These are phyloP conservation scores for Eidolon dupreanum DNA, from an alignment of 2,797 vertebrate genomes.

Conservation along the genomic window DNA sequence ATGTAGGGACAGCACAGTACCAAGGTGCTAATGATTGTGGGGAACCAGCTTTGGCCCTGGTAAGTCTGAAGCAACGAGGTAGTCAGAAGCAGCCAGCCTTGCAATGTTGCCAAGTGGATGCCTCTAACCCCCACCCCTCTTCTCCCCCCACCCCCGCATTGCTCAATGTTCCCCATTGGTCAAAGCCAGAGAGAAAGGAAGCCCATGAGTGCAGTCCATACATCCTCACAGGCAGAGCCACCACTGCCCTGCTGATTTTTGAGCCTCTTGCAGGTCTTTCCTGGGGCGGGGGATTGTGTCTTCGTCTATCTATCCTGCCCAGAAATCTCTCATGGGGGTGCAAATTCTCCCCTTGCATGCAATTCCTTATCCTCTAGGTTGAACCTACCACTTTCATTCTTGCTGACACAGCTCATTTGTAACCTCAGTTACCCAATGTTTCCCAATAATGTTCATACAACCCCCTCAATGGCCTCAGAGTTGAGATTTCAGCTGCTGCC, in stretches of 20 bases:
- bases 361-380: background rate
- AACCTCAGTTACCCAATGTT: background rate
- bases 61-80: background rate
- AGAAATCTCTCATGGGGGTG: background rate
- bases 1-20: background rate
- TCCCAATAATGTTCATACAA: background rate
- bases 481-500: background rate
- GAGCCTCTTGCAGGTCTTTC: background rate
- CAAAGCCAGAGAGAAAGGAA: background rate
- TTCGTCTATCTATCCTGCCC: background rate
- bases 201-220: background rate
- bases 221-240: background rate
- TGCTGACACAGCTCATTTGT: background rate
- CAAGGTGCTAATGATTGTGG: background rate
- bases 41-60: background rate
- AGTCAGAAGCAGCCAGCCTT: too few relatives aligned
- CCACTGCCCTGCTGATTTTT: background rate
- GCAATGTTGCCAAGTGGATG: background rate
- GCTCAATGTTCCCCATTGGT: background rate
- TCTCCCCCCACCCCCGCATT: background rate
- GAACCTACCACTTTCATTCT: background rate
- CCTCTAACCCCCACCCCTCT: background rate
- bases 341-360: background rate
- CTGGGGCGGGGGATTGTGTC: too few relatives aligned
- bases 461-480: background rate